Conservation (phyloP, 1,140 invertebrate genomes). For the Eriocheir sinensis region DNA sequence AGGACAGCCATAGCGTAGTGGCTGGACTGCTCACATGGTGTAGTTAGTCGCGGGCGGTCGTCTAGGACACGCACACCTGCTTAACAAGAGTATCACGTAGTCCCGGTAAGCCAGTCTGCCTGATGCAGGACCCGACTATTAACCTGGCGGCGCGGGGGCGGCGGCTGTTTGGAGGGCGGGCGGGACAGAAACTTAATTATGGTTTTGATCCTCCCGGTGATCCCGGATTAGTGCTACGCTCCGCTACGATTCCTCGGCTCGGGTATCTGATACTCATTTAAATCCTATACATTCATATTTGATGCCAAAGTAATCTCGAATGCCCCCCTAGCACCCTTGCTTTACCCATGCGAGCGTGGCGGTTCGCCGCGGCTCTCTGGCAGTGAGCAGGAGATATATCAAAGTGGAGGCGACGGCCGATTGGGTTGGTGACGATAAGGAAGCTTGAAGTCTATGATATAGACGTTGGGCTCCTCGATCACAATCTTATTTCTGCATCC, state of each 20-base stretch:
- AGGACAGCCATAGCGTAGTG: too few species aligned
- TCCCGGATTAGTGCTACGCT: slow-evolving; percentile 32
- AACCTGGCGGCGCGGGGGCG: neutral
- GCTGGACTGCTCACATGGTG: neutral
- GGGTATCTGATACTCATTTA: slow-evolving; percentile 62
- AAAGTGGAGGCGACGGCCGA: neutral
- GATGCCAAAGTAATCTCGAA: slow-evolving; percentile 46
- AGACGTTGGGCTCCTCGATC: too few species aligned
- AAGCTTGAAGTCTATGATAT: too few species aligned
- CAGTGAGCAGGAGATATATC: too few species aligned
- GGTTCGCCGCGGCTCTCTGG: neutral
- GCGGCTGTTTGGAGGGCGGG: neutral
- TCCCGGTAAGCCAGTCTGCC: neutral
- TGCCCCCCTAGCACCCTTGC: neutral
- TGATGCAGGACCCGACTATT: slow-evolving; percentile 1
- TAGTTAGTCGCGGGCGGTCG: neutral
- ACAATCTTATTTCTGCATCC: too few species aligned
- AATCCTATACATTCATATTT: slow-evolving; percentile 64
- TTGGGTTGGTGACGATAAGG: neutral
- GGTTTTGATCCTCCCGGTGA: neutral
- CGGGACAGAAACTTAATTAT: slow-evolving; percentile 60
- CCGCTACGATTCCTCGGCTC: slow-evolving; percentile 41
- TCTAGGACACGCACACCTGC: neutral
- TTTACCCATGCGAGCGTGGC: too few species aligned
- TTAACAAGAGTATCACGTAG: slow-evolving; percentile 24